These are phyloP conservation scores for Boleophthalmus pectinirostris DNA, from an alignment of 2,113 vertebrate species.

Conservation along the genomic window DNA sequence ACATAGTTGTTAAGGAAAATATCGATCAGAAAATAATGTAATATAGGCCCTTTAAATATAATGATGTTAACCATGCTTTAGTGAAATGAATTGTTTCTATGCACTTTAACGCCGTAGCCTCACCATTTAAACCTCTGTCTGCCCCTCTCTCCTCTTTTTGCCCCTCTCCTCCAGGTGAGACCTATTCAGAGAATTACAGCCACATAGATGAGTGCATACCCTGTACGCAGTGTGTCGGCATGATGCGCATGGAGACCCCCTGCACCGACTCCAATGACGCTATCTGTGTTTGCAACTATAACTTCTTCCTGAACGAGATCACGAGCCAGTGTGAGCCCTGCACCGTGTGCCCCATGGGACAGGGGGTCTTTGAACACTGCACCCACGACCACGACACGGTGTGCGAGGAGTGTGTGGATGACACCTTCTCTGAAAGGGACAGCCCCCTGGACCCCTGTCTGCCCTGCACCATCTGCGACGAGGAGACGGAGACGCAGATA, in stretches of 20 bases:
- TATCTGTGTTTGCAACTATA: constrained; percentile 86
- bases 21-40: too few relatives aligned
- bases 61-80: too few relatives aligned
- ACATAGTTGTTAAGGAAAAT: too few relatives aligned
- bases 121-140: constrained; percentile 31
- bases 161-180: constrained; percentile 79
- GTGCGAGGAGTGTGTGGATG: constrained; percentile 87
- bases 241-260: constrained; percentile 89
- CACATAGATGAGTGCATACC: constrained; percentile 82
- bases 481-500: constrained; percentile 76
- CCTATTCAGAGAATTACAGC: constrained; percentile 89
- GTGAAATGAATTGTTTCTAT: too few relatives aligned
- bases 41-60: too few relatives aligned
- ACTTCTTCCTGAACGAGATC: constrained; percentile 75
- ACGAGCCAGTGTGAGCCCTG: constrained; percentile 79
- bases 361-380: constrained; percentile 84
- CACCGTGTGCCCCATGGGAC: constrained; percentile 82
- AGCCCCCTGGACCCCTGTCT: constrained; percentile 94
- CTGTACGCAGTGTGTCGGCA: constrained; percentile 86
- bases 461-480: constrained; percentile 92
- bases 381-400: constrained; percentile 81
- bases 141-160: not conserved
- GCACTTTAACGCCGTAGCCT: constrained; percentile 14
- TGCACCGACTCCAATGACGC: constrained; percentile 97
- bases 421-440: constrained; percentile 89